Base-by-base conservation (phyloP, 2,113 vertebrate genomes). In the Grus americana region DNA sequence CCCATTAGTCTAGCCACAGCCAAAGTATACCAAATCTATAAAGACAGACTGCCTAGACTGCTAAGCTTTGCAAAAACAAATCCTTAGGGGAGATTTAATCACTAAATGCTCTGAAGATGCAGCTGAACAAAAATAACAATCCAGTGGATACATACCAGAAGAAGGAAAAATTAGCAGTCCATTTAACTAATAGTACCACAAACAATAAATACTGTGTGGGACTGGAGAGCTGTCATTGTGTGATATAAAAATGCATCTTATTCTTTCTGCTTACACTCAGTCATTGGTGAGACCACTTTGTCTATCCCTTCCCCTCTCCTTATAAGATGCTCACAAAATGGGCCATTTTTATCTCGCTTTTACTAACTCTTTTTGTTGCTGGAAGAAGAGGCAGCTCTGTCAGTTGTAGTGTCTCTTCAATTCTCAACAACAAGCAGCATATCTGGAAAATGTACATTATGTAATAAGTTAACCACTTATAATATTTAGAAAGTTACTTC, bases 331-430 rank as follows among this genome's bases (percentile, higher is more conserved):
- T 71, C 27, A 83, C 44, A 91, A 78, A 96, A 94, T 40, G 21
- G 40, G 27, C 5, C 32, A 19, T 67, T 92, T 95, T 81, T 47
- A 34, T 71, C 62, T 81, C 90, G 82, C 66, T 89, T 61, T 44
- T 95, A 86, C 49, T 93, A 88, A 87, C 61, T 89, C 34, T 55
- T 80, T 97, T 94, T 94, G 40, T 89, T 97, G 95, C 92, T 92
- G n/a, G 86, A 97, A 92, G 36, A 95, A 95, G 52, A 97, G 88
- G 76, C 29, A 92, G 21, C 54, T 91, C 73, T 54, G 32, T 58
- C 82, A 71, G 72, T 88, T 89, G 23, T 57, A 86, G 34, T 57
- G 27, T 54, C 79, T 84, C 78, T 93, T 93, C 74, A 61, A 63
- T 72, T 57, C 74, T 80, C 72, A 89, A 47, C 42, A 93, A 73